Evolutionary conservation across 2,888 invertebrate genomes (phyloP).

Genomic region (Aphrophora alni): DNA sequence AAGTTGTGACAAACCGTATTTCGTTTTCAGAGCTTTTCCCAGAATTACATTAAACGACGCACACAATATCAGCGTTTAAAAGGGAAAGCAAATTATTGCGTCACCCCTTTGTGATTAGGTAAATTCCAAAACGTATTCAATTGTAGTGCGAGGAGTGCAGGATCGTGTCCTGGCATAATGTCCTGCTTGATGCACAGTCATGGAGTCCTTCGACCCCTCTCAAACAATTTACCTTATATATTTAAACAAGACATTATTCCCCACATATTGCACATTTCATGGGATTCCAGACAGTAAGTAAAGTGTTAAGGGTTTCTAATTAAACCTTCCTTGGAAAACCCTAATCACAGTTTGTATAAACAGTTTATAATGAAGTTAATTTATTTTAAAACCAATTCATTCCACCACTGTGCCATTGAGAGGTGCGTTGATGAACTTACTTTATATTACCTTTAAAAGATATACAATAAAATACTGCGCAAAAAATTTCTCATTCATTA

Average conservation of each 20-base stretch:
- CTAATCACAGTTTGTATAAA: not conserved
- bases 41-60: no score
- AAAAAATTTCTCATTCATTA: no score
- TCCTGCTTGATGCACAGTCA: not conserved
- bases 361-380: not conserved
- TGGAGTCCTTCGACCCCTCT: not conserved
- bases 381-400: no score
- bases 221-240: not conserved
- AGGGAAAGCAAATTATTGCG: not conserved
- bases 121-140: conserved; percentile 14
- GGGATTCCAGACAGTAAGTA: not conserved
- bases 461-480: no score
- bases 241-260: not conserved
- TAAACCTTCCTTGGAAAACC: not conserved
- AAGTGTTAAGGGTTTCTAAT: not conserved
- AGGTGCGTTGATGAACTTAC: no score
- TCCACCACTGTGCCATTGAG: no score
- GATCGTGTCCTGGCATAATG: not conserved
- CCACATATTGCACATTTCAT: not conserved
- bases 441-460: no score
- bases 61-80: no score
- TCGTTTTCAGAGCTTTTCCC: no score
- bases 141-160: not conserved
- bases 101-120: conserved; percentile 15
- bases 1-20: no score